Percentiles rank a stretch among this genome's conserved stretches.
Evolutionary conservation across 2,113 vertebrate species (phyloP).

Genomic region (Calidris pygmaea): DNA sequence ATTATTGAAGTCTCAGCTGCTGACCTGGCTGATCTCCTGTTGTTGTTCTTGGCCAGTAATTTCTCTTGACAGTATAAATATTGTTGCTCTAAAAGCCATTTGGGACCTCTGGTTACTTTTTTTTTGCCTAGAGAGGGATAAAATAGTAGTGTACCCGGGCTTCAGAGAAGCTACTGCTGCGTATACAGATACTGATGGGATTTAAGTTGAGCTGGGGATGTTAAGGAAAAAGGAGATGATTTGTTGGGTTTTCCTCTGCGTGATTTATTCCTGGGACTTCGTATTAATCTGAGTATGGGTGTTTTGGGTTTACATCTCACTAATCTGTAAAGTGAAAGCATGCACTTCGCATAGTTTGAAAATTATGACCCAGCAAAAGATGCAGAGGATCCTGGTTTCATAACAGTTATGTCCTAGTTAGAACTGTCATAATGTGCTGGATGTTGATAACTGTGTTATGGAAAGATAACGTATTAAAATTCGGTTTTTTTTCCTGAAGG

Average conservation of each 20-base stretch:
- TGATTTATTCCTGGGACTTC: not conserved
- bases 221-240: not conserved
- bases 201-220: not conserved
- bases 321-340: not conserved
- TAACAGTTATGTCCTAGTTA: constrained; percentile 29
- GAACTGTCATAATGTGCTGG: not conserved
- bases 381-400: not conserved
- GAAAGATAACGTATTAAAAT: constrained; percentile 18
- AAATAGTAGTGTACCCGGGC: not conserved
- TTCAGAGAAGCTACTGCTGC: not conserved
- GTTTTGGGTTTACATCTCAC: not conserved
- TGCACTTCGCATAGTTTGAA: not conserved
- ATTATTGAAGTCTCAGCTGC: constrained; percentile 36
- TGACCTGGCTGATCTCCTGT: constrained; percentile 40
- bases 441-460: not conserved
- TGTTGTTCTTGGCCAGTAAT: constrained; percentile 15
- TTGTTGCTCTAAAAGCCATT: constrained; percentile 2
- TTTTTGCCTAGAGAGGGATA: not conserved
- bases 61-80: constrained; percentile 33
- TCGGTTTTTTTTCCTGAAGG: not conserved
- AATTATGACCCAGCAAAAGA: not conserved
- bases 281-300: not conserved
- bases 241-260: not conserved
- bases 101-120: not conserved
- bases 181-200: not conserved